Conservation (phyloP, 2,797 vertebrate genomes). For the Melanotaenia trifasciata region DNA sequence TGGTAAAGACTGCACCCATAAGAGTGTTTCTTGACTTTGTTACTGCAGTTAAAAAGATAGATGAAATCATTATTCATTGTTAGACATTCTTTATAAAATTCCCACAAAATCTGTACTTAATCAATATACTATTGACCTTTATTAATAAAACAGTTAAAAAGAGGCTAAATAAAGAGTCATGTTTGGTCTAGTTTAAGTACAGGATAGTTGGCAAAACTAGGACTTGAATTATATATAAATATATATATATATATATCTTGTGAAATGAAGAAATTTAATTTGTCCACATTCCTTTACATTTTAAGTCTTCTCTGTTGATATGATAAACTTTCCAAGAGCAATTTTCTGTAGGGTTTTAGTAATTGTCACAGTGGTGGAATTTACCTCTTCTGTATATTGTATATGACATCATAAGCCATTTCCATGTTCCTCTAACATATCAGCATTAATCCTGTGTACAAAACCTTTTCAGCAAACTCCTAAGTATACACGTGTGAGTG, state of each 20-base stretch:
- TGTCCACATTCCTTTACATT: background rate
- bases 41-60: too few relatives aligned
- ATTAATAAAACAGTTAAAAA: too few relatives aligned
- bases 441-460: conserved; percentile 48
- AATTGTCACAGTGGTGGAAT: conserved; percentile 22
- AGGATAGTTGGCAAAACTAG: too few relatives aligned
- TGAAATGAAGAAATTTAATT: background rate
- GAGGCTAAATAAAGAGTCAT: too few relatives aligned
- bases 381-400: background rate
- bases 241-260: too few relatives aligned
- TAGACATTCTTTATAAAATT: background rate
- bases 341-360: conserved; percentile 16
- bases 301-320: background rate
- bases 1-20: background rate
- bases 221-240: too few relatives aligned
- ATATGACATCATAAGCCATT: conserved; percentile 19
- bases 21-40: too few relatives aligned
- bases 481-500: conserved; percentile 40
- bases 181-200: too few relatives aligned
- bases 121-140: too few relatives aligned
- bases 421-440: conserved; percentile 50
- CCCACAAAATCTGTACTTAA: background rate
- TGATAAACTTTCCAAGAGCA: conserved; percentile 16
- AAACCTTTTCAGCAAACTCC: conserved; percentile 50
- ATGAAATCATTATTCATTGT: too few relatives aligned